Evolutionary conservation across 2,113 vertebrate species (phyloP).

Genomic region (Dermatemys mawii): DNA sequence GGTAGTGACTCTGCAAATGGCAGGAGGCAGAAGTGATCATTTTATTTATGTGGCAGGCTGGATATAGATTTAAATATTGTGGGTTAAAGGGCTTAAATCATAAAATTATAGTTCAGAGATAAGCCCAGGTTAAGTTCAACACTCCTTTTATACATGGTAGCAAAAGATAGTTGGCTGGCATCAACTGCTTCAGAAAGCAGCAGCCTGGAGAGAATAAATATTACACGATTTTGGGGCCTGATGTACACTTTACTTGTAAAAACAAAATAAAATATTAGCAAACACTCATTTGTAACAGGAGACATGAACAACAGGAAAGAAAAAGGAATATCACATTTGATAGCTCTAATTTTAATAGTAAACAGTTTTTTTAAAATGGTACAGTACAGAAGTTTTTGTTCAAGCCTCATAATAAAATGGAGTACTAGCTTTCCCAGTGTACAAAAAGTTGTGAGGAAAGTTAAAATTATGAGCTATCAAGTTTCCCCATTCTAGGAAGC

Average conservation of each 20-base stretch:
- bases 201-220: not conserved
- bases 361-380: not conserved
- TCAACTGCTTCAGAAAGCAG: not conserved
- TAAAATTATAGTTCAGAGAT: not conserved
- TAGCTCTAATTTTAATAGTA: not conserved
- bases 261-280: not conserved
- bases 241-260: not conserved
- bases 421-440: not conserved
- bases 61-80: not conserved
- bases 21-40: not conserved
- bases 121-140: not conserved
- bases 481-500: not conserved
- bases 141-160: not conserved
- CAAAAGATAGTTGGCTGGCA: not conserved
- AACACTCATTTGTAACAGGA: not conserved
- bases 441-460: not conserved
- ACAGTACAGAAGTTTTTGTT: not conserved
- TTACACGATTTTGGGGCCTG: not conserved
- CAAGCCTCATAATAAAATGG: not conserved
- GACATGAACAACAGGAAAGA: not conserved
- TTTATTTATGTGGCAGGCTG: not conserved
- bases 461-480: not conserved
- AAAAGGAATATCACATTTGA: not conserved
- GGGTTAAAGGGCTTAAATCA: not conserved
- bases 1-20: not conserved